Conservation (phyloP, 2,888 invertebrate genomes). For the Dryobota labecula region DNA sequence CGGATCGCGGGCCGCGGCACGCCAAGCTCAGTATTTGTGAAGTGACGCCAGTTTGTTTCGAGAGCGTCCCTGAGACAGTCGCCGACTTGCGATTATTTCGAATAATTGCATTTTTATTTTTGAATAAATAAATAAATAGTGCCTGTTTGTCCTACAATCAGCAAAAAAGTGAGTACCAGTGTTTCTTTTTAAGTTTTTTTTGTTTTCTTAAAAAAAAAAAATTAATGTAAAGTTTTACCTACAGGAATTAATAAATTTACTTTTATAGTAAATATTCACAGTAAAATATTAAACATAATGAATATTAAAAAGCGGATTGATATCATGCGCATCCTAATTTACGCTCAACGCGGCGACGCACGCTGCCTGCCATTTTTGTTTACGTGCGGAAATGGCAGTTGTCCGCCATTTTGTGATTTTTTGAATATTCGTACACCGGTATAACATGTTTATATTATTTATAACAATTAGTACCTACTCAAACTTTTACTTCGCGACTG, state of each 20-base stretch:
- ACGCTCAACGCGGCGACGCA: not conserved
- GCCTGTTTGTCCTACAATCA: conserved; percentile 31
- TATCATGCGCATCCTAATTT: not conserved
- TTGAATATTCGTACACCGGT: not conserved
- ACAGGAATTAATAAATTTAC: not conserved
- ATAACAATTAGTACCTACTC: not conserved
- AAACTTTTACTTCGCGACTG: too few relatives aligned
- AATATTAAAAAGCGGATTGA: not conserved
- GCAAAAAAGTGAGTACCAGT: conserved; percentile 49
- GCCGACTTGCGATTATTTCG: conserved; percentile 18
- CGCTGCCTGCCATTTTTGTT: conserved; percentile 2
- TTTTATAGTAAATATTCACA: not conserved
- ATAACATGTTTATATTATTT: too few relatives aligned
- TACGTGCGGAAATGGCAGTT: conserved; percentile 22
- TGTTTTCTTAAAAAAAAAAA: too few relatives aligned
- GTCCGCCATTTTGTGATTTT: conserved; percentile 48
- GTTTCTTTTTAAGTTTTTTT: too few relatives aligned
- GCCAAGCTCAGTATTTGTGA: not conserved
- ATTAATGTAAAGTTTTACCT: too few relatives aligned
- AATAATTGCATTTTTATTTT: conserved; percentile 31
- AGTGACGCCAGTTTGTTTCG: conserved; percentile 28
- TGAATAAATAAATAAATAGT: conserved; percentile 36
- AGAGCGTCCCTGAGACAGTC: conserved; percentile 43
- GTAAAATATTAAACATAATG: not conserved
- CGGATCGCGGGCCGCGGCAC: not conserved